phyloP scores from a whole-genome alignment of 2,888 invertebrate genomes.

The Gasteruption jaculator region DNA sequence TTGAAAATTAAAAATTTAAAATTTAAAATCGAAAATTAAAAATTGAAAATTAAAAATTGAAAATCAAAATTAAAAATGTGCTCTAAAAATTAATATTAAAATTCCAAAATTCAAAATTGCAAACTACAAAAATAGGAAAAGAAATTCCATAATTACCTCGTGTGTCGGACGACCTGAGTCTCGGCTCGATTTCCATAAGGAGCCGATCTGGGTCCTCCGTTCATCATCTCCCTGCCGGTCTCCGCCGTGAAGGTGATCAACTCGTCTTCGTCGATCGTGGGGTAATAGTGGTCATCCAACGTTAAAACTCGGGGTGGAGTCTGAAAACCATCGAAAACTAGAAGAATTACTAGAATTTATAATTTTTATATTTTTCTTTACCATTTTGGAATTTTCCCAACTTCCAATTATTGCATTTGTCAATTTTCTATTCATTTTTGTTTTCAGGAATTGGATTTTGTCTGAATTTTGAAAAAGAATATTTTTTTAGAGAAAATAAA shows the following conservation, averaged over 20 bases:
- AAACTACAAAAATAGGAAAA: conserved; percentile 5
- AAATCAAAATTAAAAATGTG: background rate
- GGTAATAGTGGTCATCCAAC: conserved; percentile 79
- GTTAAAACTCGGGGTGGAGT: conserved; percentile 88
- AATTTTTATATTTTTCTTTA: background rate
- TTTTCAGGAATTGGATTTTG: background rate
- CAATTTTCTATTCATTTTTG: background rate
- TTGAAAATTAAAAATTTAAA: no score
- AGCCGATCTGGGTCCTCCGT: no score
- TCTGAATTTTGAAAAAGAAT: no score
- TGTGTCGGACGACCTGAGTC: conserved; percentile 38
- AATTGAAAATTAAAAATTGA: background rate
- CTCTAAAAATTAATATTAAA: no score
- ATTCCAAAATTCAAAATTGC: background rate
- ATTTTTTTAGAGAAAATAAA: conserved; percentile 10
- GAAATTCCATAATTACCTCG: conserved; percentile 33
- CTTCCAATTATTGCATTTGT: no score
- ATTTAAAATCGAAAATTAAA: no score
- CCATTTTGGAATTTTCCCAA: conserved; percentile 3
- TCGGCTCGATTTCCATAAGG: conserved; percentile 29
- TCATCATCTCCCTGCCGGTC: conserved; percentile 26
- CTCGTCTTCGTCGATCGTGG: conserved; percentile 59
- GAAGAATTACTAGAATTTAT: background rate
- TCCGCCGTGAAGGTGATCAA: conserved; percentile 41
- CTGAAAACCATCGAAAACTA: no score